phyloP scores from a whole-genome alignment of 1,140 invertebrate species.

The Pseudomyrmex sp. region DNA sequence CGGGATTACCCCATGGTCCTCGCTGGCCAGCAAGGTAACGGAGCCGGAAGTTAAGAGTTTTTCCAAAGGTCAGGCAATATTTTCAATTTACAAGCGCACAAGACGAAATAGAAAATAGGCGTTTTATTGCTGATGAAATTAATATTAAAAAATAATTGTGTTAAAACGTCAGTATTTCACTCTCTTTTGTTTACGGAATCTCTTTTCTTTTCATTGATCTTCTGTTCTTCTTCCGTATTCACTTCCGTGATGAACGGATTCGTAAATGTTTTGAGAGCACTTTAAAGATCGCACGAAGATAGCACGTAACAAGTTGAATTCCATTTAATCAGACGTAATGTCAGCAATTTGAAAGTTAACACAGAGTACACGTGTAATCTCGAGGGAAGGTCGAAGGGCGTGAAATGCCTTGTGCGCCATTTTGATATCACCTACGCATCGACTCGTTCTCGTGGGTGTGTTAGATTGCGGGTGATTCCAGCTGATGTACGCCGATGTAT shows the following conservation, averaged over 20 bases:
- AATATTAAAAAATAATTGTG: no score
- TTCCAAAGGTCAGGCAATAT: conserved; percentile 9
- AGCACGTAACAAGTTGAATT: background rate
- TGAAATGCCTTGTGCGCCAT: conserved; percentile 40
- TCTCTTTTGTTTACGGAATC: no score
- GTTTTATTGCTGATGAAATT: background rate
- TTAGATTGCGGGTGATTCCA: background rate
- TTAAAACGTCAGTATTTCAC: background rate
- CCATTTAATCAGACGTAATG: conserved; percentile 1
- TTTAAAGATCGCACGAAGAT: background rate
- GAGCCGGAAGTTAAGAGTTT: conserved; percentile 39
- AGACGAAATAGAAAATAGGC: no score
- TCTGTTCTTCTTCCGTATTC: no score
- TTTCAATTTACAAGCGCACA: conserved; percentile 4
- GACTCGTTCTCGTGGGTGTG: conserved; percentile 34
- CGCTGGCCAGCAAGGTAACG: conserved; percentile 22
- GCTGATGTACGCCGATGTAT: conserved; percentile 51
- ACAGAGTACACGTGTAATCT: conserved; percentile 36
- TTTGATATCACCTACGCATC: conserved; percentile 40
- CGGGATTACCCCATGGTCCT: conserved; percentile 13
- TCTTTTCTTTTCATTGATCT: conserved; percentile 9
- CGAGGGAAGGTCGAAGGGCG: conserved; percentile 34
- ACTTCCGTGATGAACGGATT: background rate
- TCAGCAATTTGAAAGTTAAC: conserved; percentile 31
- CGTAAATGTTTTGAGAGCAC: background rate